Percentiles rank a stretch among this genome's conserved stretches.
Conservation (phyloP, 2,888 invertebrate species). For the Steinernema hermaphroditum region DNA sequence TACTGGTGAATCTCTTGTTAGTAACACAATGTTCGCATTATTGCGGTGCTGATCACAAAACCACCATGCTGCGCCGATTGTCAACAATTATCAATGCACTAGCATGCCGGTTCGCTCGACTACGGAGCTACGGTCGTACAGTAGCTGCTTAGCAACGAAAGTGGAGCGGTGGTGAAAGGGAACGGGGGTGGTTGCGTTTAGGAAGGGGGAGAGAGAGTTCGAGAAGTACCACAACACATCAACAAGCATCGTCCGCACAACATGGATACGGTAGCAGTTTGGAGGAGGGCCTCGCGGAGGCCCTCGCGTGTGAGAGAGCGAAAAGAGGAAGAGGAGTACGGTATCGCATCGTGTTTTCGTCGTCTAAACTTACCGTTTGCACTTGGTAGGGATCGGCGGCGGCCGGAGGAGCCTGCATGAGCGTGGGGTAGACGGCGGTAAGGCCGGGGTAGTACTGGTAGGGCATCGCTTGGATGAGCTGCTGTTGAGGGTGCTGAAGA, state of each 20-base stretch:
- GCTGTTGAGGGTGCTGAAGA: conserved; percentile 50
- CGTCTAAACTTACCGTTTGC: conserved; percentile 29
- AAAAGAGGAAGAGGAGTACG: conserved; percentile 13
- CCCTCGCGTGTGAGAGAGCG: conserved; percentile 5
- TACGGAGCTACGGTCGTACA: background rate
- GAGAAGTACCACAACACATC: conserved; percentile 23
- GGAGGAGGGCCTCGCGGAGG: background rate
- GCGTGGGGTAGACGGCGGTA: conserved; percentile 45
- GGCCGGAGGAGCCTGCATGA: conserved; percentile 37
- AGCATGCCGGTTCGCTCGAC: conserved; percentile 5
- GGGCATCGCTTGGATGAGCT: conserved; percentile 52
- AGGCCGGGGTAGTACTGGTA: conserved; percentile 56
- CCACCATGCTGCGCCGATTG: conserved; percentile 18
- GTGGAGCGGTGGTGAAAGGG: background rate
- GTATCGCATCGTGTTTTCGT: no score
- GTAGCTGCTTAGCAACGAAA: background rate
- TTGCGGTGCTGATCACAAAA: background rate
- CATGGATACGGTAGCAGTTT: conserved; percentile 17
- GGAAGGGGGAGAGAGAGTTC: background rate
- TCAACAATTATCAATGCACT: background rate
- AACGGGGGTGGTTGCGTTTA: background rate
- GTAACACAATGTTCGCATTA: no score
- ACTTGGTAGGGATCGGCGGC: conserved; percentile 37
- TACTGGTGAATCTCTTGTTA: no score
- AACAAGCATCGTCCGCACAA: conserved; percentile 23